phyloP scores from a whole-genome alignment of 2,113 vertebrate species.

The Anguilla japonica region DNA sequence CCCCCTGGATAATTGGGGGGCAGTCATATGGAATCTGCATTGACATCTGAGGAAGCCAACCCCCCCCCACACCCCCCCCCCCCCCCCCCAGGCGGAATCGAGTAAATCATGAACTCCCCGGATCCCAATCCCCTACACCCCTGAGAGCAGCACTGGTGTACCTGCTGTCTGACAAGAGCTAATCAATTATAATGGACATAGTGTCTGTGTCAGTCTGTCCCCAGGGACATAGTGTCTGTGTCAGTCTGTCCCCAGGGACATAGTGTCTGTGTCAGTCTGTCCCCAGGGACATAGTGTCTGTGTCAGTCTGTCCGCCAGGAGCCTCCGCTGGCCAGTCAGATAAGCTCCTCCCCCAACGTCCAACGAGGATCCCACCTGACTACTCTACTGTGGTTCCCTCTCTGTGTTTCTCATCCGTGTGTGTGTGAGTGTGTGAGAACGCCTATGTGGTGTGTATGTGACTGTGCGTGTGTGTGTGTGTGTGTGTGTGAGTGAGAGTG shows the following conservation, averaged over 20 bases:
- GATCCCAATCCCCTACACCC: slow-evolving; percentile 38
- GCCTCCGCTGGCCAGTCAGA: slow-evolving; percentile 48
- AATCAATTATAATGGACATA: slow-evolving; percentile 65
- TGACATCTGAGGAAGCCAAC: not conserved
- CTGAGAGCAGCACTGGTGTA: slow-evolving; percentile 52
- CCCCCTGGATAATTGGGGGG: not conserved
- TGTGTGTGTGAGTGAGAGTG: not conserved
- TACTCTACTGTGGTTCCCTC: not conserved
- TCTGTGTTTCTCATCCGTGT: not conserved
- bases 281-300: slow-evolving; percentile 58
- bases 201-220: slow-evolving; percentile 58
- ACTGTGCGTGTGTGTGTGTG: not conserved
- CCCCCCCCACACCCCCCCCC: not conserved
- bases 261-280: slow-evolving; percentile 56
- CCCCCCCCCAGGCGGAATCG: slow-evolving; percentile 13
- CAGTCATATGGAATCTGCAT: not conserved
- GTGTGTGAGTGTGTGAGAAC: not conserved
- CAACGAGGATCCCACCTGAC: slow-evolving; percentile 47
- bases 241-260: slow-evolving; percentile 57
- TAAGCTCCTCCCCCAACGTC: slow-evolving; percentile 42
- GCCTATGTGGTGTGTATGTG: not conserved
- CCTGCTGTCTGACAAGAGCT: slow-evolving; percentile 47
- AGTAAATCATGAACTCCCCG: slow-evolving; percentile 68
- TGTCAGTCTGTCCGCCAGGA: slow-evolving; percentile 57
- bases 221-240: slow-evolving; percentile 61